A percentile compares a stretch with the other conserved stretches of the same genome.
phyloP scores from a whole-genome alignment of 1,140 invertebrate genomes.

The Caligus rogercresseyi region DNA sequence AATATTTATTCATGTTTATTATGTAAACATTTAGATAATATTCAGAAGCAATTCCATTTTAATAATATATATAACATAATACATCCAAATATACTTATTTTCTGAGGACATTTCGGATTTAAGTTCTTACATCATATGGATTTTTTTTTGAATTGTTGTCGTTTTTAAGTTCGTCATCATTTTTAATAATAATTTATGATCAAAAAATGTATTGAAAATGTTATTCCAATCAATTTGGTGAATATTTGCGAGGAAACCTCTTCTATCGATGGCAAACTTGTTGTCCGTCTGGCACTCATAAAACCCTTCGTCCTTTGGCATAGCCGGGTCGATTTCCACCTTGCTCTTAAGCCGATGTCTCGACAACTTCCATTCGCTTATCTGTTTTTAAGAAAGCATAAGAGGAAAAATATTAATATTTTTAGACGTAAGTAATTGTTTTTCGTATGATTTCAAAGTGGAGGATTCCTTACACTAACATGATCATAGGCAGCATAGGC shows the following conservation, averaged over 20 bases:
- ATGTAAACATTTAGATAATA: too few relatives aligned
- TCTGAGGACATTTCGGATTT: too few relatives aligned
- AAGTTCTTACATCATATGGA: too few relatives aligned
- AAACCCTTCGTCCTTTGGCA: conserved; percentile 33
- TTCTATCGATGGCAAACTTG: conserved; percentile 49
- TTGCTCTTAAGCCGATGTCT: conserved; percentile 36
- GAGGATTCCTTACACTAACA: conserved; percentile 4
- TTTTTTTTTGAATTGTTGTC: too few relatives aligned
- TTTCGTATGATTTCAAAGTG: background rate
- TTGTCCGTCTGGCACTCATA: conserved; percentile 53
- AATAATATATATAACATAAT: too few relatives aligned
- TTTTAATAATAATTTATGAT: too few relatives aligned
- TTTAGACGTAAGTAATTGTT: background rate
- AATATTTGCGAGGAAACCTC: conserved; percentile 35
- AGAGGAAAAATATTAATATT: background rate
- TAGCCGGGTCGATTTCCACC: conserved; percentile 40
- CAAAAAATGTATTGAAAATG: too few relatives aligned
- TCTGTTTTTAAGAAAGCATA: conserved; percentile 25
- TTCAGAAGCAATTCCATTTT: too few relatives aligned
- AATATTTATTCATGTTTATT: too few relatives aligned
- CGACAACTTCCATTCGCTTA: conserved; percentile 35
- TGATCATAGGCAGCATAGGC: conserved; percentile 22
- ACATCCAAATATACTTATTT: too few relatives aligned
- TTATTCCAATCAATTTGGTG: conserved; percentile 8
- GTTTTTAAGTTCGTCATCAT: too few relatives aligned